Percentiles rank a stretch among this genome's conserved stretches.
These are phyloP conservation scores for Noctuana brunneofusca DNA, from an alignment of 2,888 invertebrate species.

Conservation along the genomic window DNA sequence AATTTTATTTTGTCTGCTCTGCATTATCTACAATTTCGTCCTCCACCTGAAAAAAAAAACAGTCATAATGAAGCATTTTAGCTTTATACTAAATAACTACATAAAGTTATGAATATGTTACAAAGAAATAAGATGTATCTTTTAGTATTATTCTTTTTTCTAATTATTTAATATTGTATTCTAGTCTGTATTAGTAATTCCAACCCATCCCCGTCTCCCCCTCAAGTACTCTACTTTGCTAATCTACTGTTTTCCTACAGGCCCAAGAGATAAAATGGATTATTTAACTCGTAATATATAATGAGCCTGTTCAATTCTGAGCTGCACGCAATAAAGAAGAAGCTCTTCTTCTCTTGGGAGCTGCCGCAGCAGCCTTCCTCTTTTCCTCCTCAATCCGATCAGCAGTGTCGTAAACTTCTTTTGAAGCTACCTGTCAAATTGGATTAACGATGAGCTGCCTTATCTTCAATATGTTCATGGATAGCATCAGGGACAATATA, in stretches of 20 bases:
- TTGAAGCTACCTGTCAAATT: conserved; percentile 57
- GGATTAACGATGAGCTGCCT: background rate
- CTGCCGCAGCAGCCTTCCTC: conserved; percentile 55
- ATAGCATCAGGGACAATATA: too few relatives aligned
- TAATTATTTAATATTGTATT: too few relatives aligned
- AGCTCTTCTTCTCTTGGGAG: conserved; percentile 64
- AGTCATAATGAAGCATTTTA: background rate
- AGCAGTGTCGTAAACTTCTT: conserved; percentile 58
- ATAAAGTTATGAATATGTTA: too few relatives aligned
- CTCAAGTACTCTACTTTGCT: too few relatives aligned
- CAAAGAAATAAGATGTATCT: too few relatives aligned
- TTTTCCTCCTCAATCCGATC: conserved; percentile 59
- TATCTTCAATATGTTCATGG: background rate
- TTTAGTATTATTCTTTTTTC: too few relatives aligned
- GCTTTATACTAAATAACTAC: too few relatives aligned
- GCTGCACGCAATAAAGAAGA: conserved; percentile 56
- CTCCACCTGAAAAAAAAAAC: conserved; percentile 61
- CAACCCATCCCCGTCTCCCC: too few relatives aligned
- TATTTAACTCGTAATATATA: background rate
- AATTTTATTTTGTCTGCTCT: conserved; percentile 53
- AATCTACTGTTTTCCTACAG: too few relatives aligned
- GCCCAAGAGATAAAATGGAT: too few relatives aligned
- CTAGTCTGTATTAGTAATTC: too few relatives aligned
- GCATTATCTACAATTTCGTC: conserved; percentile 58
- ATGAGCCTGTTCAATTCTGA: conserved; percentile 36